These are phyloP conservation scores for Plestiodon gilberti DNA, from an alignment of 2,113 vertebrate genomes.

Conservation along the genomic window DNA sequence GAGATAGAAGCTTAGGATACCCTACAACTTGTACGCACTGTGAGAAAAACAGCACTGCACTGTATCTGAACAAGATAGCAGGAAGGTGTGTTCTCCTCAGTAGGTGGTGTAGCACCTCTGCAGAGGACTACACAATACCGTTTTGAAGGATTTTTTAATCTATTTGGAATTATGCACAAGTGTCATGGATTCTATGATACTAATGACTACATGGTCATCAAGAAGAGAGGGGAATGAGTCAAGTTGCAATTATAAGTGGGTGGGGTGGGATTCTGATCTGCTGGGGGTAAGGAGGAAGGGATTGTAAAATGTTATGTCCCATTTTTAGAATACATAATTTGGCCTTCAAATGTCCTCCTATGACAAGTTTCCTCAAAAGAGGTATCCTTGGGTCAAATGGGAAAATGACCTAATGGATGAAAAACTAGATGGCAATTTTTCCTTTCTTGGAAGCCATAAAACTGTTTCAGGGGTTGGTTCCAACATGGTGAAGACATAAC, in stretches of 20 bases:
- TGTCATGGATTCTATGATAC: constrained; percentile 37
- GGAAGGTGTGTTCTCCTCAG: too few relatives aligned
- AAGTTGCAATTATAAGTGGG: constrained; percentile 32
- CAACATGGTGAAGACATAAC: background rate
- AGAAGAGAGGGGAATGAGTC: constrained; percentile 38
- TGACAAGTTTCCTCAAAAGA: constrained; percentile 26
- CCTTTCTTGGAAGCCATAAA: background rate
- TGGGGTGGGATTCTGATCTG: constrained; percentile 38
- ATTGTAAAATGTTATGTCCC: constrained; percentile 21
- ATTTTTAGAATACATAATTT: constrained; percentile 54
- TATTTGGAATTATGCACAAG: background rate
- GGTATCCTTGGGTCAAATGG: constrained; percentile 33
- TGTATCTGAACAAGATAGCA: background rate
- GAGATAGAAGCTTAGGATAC: background rate
- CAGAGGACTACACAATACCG: constrained; percentile 34
- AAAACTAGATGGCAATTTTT: background rate
- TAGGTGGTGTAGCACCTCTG: background rate
- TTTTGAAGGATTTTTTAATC: constrained; percentile 40
- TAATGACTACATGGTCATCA: constrained; percentile 51
- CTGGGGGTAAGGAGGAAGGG: constrained; percentile 21
- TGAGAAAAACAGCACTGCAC: background rate
- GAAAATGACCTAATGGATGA: background rate
- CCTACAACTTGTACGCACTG: background rate
- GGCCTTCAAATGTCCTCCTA: background rate
- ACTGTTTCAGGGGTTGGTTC: background rate